Evolutionary conservation across 2,888 invertebrate species (phyloP), one percentile per base, ranked within the genome.

Genomic region (Ochlodes sylvanus): DNA sequence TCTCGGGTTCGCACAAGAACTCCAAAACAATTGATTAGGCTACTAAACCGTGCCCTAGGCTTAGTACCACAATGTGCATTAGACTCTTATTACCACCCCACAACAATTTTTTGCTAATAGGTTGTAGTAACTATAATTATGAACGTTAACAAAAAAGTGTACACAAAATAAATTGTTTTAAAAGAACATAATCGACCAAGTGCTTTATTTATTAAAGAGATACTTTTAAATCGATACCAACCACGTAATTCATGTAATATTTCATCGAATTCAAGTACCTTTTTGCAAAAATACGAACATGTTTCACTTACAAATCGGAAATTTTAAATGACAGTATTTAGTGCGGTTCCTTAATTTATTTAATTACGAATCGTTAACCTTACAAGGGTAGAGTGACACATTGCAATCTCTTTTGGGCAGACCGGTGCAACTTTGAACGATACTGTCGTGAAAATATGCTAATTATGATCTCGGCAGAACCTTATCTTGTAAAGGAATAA

Each of bases 331-430:
- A 17, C 50, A 58, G 5, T 41, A 9, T 32, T 12, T n/a, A 27
- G 6, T 27, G 27, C 50, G 52, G 41, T 41, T 58, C 50, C 50
- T 65, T 65, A 58, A 65, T 65, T 65, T 54, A 54, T 54, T 54
- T 52, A 65, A 65, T 58, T 58, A 65, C 57, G 65, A 41, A 38
- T 65, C 41, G 58, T 65, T 41, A 65, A 64, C 52, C 47, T 52
- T 15, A 52, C 58, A 65, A 52, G 65, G 65, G 52, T 52, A 58
- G 10, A 27, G 52, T 41, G 57, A 58, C 58, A 65, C 65, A 50
- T 58, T 58, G 52, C 65, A 58, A 52, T 66, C 58, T 66, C 65
- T 60, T 66, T 66, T 66, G 19, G 47, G 47, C 38, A 19, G 19
- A 64, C 64, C 44, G 60, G 58, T 44, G 58, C 21, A 47, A 15